Percentiles rank a stretch among this genome's conserved stretches.
Evolutionary conservation across 2,888 invertebrate species (phyloP).

Genomic region (Tenthredo notha): DNA sequence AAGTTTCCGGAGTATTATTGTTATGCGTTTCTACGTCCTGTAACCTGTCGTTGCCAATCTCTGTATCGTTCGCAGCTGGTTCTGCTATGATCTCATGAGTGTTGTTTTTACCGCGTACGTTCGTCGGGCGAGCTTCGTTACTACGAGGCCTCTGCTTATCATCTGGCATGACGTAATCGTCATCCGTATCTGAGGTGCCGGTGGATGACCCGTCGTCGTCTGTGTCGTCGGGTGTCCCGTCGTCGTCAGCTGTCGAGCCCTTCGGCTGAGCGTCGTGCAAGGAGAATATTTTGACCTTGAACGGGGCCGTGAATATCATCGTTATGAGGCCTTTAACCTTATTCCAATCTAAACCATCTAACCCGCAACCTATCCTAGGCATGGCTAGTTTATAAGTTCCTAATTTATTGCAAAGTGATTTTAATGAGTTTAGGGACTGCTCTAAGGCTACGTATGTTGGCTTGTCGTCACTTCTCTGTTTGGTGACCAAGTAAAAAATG

Average conservation of each 20-base stretch:
- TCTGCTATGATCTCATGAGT: background rate
- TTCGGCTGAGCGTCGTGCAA: background rate
- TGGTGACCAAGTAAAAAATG: constrained; percentile 83
- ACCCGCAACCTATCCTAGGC: constrained; percentile 85
- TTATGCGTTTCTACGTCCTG: background rate
- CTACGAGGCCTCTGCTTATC: background rate
- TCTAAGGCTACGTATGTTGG: constrained; percentile 75
- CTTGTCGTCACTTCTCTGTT: constrained; percentile 79
- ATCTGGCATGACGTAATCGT: background rate
- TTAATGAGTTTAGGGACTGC: constrained; percentile 69
- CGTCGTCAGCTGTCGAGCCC: background rate
- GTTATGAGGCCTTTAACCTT: constrained; percentile 80
- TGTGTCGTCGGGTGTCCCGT: background rate
- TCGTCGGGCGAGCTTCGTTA: background rate
- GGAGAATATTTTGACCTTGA: background rate
- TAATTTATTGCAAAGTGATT: constrained; percentile 72
- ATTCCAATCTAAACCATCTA: constrained; percentile 84
- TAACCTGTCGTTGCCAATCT: no score
- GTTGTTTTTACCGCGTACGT: background rate
- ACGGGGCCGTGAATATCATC: constrained; percentile 78
- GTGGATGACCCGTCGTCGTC: background rate
- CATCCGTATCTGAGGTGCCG: no score
- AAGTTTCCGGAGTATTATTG: background rate
- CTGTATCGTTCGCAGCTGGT: background rate
- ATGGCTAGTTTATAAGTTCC: constrained; percentile 79